These are phyloP conservation scores for Xenopus tropicalis DNA, from an alignment of 2,113 vertebrate genomes.

Conservation along the genomic window DNA sequence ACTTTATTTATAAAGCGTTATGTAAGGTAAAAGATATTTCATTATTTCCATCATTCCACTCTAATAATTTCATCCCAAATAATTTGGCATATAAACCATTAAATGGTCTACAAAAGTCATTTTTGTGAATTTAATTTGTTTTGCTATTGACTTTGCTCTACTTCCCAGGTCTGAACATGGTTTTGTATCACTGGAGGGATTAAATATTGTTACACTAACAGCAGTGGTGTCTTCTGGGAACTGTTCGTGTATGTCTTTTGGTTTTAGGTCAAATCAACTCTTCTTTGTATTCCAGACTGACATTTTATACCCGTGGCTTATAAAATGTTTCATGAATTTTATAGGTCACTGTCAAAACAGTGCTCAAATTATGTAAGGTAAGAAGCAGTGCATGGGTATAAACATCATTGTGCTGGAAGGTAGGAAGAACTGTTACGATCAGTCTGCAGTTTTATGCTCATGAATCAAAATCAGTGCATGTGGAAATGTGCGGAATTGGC, in stretches of 20 bases:
- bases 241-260: slow-evolving; percentile 9
- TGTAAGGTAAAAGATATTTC: too few species aligned
- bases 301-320: slow-evolving; percentile 35
- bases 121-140: too few species aligned
- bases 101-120: too few species aligned
- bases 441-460: too few species aligned
- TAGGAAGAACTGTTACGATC: neutral
- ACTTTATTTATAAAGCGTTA: too few species aligned
- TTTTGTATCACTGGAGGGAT: neutral
- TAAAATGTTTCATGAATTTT: slow-evolving; percentile 37
- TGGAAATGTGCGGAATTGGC: too few species aligned
- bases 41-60: too few species aligned
- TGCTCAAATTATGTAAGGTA: slow-evolving; percentile 26
- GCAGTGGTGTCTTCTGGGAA: neutral
- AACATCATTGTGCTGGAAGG: slow-evolving; percentile 17
- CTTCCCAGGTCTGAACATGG: too few species aligned
- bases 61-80: too few species aligned
- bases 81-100: too few species aligned
- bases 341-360: slow-evolving; percentile 44
- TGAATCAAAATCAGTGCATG: too few species aligned
- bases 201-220: slow-evolving; percentile 21
- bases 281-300: slow-evolving; percentile 33
- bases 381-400: slow-evolving; percentile 25
- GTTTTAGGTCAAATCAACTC: slow-evolving; percentile 34
- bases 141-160: too few species aligned